phyloP scores from a whole-genome alignment of 1,140 invertebrate genomes.

The Temnothorax longispinosus region DNA sequence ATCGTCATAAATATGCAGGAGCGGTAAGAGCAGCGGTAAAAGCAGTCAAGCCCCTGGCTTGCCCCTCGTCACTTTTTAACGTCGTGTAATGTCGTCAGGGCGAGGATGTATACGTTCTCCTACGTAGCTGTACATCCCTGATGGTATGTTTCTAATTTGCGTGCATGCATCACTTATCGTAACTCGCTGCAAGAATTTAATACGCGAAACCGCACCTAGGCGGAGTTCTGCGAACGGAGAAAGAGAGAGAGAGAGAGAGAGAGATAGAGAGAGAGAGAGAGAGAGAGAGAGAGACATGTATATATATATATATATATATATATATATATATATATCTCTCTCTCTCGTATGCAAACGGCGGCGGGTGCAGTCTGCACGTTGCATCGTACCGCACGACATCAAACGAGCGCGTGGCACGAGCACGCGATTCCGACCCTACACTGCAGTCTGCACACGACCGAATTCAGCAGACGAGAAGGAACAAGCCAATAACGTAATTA shows the following conservation, averaged over 20 bases:
- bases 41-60: neutral
- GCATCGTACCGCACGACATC: slow-evolving; percentile 65
- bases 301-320: too few species aligned
- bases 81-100: slow-evolving; percentile 50
- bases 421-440: slow-evolving; percentile 56
- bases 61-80: slow-evolving; percentile 66
- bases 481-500: slow-evolving; percentile 80
- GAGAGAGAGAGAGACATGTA: too few species aligned
- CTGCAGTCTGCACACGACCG: slow-evolving; percentile 24
- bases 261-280: neutral
- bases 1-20: slow-evolving; percentile 65
- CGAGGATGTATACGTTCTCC: slow-evolving; percentile 20
- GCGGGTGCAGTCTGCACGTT: slow-evolving; percentile 22
- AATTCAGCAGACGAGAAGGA: slow-evolving; percentile 43
- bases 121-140: slow-evolving; percentile 24
- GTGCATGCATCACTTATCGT: slow-evolving; percentile 70
- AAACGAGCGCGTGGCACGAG: slow-evolving; percentile 42
- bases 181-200: slow-evolving; percentile 79
- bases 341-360: slow-evolving; percentile 53
- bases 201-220: slow-evolving; percentile 77
- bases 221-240: neutral
- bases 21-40: slow-evolving; percentile 30
- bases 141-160: slow-evolving; percentile 81
- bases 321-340: neutral
- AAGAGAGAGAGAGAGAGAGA: too few species aligned